Evolutionary conservation across 2,888 invertebrate species (phyloP).

Genomic region (Drosophila colorata): DNA sequence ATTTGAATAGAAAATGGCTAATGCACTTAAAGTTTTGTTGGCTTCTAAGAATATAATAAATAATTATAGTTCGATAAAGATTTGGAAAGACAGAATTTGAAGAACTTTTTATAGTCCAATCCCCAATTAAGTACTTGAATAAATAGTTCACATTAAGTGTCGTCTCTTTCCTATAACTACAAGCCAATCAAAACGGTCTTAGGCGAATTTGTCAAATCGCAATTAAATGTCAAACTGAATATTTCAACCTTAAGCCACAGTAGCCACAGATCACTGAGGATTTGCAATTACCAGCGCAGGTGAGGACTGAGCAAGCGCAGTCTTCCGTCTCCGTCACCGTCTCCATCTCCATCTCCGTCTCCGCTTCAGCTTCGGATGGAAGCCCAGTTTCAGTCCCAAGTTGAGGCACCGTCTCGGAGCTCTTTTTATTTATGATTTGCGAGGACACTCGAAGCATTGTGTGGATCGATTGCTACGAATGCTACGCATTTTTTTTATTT

Average conservation of each 20-base stretch:
- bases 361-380: slow-evolving; percentile 1
- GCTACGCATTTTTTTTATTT: slow-evolving; percentile 41
- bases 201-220: background rate
- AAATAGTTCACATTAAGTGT: background rate
- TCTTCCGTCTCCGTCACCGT: background rate
- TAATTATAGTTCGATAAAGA: too few relatives aligned
- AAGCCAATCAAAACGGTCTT: background rate
- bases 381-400: slow-evolving; percentile 7
- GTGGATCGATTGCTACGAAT: slow-evolving; percentile 50
- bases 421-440: slow-evolving; percentile 79
- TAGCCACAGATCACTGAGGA: slow-evolving; percentile 25
- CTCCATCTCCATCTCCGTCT: background rate
- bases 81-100: too few relatives aligned
- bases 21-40: too few relatives aligned
- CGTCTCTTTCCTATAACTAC: background rate
- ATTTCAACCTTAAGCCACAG: slow-evolving; percentile 27
- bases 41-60: too few relatives aligned
- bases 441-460: slow-evolving; percentile 61
- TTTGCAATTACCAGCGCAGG: slow-evolving; percentile 46
- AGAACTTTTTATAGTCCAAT: too few relatives aligned
- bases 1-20: too few relatives aligned
- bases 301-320: slow-evolving; percentile 23
- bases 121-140: too few relatives aligned
- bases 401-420: slow-evolving; percentile 39
- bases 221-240: background rate